phyloP scores from a whole-genome alignment of 2,888 invertebrate species.

The Corbicula japonica region DNA sequence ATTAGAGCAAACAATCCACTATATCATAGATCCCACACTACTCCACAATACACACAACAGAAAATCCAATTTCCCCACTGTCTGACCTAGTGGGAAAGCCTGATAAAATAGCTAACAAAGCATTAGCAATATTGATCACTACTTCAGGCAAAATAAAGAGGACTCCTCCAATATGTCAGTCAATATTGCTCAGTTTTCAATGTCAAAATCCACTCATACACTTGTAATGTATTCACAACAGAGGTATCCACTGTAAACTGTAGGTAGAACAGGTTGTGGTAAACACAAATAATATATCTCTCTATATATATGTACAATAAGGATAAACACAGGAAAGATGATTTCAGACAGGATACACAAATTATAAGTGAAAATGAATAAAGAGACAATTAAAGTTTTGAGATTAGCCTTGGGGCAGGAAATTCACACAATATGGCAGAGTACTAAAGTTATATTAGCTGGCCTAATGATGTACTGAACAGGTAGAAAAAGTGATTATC shows the following conservation, averaged over 20 bases:
- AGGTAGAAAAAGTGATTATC: no score
- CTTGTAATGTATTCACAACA: conserved; percentile 2
- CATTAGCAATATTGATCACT: conserved; percentile 42
- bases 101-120: conserved; percentile 38
- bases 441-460: not conserved
- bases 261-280: conserved; percentile 2
- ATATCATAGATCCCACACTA: not conserved
- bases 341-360: not conserved
- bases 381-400: not conserved
- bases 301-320: not conserved
- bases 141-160: conserved; percentile 29
- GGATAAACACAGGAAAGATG: conserved; percentile 1
- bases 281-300: not conserved
- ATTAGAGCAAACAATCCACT: conserved; percentile 47
- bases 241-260: not conserved
- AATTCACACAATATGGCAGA: conserved; percentile 3
- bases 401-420: not conserved
- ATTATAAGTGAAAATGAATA: not conserved
- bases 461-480: not conserved
- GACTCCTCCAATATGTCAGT: conserved; percentile 39
- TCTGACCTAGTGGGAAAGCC: conserved; percentile 33
- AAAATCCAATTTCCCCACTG: conserved; percentile 34
- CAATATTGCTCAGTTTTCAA: conserved; percentile 32
- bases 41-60: conserved; percentile 2
- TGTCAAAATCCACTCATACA: conserved; percentile 12